Conservation (phyloP, 2,113 vertebrate genomes). For the Puntigrus tetrazona region DNA sequence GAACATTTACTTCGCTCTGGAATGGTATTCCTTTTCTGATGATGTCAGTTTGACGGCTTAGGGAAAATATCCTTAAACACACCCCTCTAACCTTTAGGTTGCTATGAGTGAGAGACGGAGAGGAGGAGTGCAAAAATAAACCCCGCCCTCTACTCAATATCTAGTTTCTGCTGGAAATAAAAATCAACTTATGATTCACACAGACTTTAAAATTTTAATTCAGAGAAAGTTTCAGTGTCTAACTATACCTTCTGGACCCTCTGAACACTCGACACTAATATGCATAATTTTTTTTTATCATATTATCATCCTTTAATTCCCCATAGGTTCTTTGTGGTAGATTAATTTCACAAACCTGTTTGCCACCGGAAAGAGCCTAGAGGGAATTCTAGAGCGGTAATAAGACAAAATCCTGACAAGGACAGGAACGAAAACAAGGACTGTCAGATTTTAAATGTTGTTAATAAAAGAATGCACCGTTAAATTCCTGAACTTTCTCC, state of each 20-base stretch:
- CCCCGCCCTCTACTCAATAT: no score
- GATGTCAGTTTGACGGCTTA: no score
- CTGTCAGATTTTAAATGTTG: slow-evolving; percentile 4
- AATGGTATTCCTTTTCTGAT: no score
- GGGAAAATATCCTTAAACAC: no score
- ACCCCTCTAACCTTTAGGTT: no score
- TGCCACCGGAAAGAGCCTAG: not conserved
- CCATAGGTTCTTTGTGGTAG: not conserved
- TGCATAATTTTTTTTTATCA: slow-evolving; percentile 1
- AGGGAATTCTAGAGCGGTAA: not conserved
- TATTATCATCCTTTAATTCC: not conserved
- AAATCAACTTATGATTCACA: no score
- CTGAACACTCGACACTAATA: not conserved
- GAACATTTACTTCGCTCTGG: no score
- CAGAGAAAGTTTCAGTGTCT: not conserved
- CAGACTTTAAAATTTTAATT: not conserved
- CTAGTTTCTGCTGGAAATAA: no score
- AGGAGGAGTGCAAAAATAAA: no score
- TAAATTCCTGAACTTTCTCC: slow-evolving; percentile 13
- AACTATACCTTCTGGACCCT: not conserved
- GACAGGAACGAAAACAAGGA: slow-evolving; percentile 5
- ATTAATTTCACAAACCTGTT: slow-evolving; percentile 7
- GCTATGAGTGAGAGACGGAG: no score
- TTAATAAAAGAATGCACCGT: slow-evolving; percentile 10
- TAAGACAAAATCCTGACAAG: slow-evolving; percentile 34